Evolutionary conservation across 1,140 invertebrate genomes (phyloP).

Genomic region (Tetramorium alpestre): DNA sequence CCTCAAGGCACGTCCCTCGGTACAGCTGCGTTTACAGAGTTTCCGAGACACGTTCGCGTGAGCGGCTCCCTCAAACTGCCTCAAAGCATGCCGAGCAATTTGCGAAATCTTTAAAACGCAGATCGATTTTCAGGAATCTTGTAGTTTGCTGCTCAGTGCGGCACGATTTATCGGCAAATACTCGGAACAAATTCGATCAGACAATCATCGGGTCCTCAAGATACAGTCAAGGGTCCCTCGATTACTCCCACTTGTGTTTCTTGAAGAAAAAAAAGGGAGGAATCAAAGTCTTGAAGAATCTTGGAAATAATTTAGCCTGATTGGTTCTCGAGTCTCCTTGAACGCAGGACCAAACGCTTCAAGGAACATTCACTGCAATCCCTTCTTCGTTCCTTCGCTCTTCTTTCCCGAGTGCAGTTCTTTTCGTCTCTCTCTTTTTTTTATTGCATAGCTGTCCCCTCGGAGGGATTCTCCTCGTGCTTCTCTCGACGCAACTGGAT

Average conservation of each 20-base stretch:
- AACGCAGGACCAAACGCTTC: neutral
- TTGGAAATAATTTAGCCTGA: neutral
- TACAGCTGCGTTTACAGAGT: no score
- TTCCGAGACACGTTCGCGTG: neutral
- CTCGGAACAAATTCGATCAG: neutral
- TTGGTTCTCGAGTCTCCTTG: neutral
- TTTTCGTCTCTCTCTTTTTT: neutral
- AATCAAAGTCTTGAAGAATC: neutral
- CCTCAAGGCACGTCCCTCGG: neutral
- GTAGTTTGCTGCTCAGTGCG: neutral
- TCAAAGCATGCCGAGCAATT: neutral
- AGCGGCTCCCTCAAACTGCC: neutral
- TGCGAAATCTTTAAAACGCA: neutral
- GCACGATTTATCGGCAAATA: neutral
- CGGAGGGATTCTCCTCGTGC: slow-evolving; percentile 10
- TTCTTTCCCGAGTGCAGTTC: neutral
- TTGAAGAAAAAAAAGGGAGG: neutral
- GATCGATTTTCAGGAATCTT: neutral
- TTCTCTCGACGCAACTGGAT: slow-evolving; percentile 11
- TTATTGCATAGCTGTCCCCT: neutral
- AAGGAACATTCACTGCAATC: neutral
- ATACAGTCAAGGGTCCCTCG: neutral
- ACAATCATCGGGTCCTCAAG: neutral
- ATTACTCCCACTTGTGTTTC: neutral
- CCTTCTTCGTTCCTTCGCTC: neutral